Percentiles rank a stretch among this genome's conserved stretches.
phyloP scores from a whole-genome alignment of 2,797 vertebrate genomes.

The Sebastes matsubarae region DNA sequence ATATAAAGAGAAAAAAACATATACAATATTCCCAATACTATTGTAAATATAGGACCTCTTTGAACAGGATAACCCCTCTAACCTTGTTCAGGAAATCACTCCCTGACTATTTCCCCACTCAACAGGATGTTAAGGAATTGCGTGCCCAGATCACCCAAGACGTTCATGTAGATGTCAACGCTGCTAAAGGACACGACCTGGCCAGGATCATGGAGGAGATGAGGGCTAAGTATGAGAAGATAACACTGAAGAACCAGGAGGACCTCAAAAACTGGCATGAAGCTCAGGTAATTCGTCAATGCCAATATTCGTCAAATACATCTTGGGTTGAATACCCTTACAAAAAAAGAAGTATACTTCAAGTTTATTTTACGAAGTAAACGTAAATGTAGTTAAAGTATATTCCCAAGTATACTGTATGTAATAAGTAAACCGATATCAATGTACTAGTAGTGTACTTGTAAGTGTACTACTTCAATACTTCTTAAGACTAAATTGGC shows the following conservation, averaged over 20 bases:
- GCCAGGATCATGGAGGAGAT: constrained; percentile 89
- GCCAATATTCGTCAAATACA: neutral
- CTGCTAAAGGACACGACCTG: constrained; percentile 90
- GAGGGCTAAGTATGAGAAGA: constrained; percentile 87
- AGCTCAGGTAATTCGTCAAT: constrained; percentile 74
- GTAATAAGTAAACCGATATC: no score
- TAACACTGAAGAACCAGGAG: constrained; percentile 89
- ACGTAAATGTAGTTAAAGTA: accelerated
- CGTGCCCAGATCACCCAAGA: constrained; percentile 82
- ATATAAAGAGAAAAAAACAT: neutral
- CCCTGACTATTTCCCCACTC: constrained; percentile 51
- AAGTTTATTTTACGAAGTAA: no score
- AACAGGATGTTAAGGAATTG: constrained; percentile 86
- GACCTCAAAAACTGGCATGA: constrained; percentile 89
- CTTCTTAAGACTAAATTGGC: accelerated
- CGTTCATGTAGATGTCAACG: constrained; percentile 89
- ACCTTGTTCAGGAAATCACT: constrained; percentile 49
- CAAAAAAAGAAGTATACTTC: no score
- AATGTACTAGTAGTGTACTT: no score
- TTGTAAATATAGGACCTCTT: neutral
- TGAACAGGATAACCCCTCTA: constrained; percentile 26
- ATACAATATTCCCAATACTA: neutral
- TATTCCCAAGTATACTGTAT: no score
- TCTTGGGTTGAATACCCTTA: neutral
- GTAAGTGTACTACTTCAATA: no score